These are phyloP conservation scores for Poeciliopsis retropinna DNA, from an alignment of 2,113 vertebrate species.

Conservation along the genomic window DNA sequence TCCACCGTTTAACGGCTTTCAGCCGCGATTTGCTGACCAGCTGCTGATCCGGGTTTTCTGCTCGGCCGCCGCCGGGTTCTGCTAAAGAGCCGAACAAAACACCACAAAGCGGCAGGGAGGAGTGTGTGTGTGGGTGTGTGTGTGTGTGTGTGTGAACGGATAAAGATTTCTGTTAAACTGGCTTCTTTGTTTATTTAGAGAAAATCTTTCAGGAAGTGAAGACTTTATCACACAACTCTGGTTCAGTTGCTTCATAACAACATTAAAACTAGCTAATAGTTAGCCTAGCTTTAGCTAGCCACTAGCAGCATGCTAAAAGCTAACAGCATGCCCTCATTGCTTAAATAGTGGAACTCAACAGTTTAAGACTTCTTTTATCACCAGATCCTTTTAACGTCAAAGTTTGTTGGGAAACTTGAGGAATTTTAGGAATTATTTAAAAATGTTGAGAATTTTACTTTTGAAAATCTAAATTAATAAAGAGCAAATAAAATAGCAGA, in stretches of 20 bases:
- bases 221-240: too few species aligned
- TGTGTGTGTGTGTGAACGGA: constrained; percentile 34
- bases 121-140: constrained; percentile 30
- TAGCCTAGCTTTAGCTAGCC: too few species aligned
- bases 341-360: too few species aligned
- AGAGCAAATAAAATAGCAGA: not conserved
- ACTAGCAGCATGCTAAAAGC: too few species aligned
- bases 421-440: not conserved
- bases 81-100: constrained; percentile 56
- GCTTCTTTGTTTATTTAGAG: not conserved
- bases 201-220: too few species aligned
- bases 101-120: constrained; percentile 18
- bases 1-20: constrained; percentile 79
- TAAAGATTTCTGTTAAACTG: not conserved
- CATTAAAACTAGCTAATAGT: too few species aligned
- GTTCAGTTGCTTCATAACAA: too few species aligned
- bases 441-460: not conserved
- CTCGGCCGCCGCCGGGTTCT: constrained; percentile 44
- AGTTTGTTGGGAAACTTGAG: too few species aligned
- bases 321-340: too few species aligned
- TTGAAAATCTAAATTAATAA: not conserved
- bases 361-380: too few species aligned
- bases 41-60: constrained; percentile 86
- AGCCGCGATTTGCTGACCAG: constrained; percentile 87
- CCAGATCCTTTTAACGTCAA: too few species aligned